Base-by-base conservation (phyloP, 2,113 vertebrate species). In the Sinocyclocheilus grahami region DNA sequence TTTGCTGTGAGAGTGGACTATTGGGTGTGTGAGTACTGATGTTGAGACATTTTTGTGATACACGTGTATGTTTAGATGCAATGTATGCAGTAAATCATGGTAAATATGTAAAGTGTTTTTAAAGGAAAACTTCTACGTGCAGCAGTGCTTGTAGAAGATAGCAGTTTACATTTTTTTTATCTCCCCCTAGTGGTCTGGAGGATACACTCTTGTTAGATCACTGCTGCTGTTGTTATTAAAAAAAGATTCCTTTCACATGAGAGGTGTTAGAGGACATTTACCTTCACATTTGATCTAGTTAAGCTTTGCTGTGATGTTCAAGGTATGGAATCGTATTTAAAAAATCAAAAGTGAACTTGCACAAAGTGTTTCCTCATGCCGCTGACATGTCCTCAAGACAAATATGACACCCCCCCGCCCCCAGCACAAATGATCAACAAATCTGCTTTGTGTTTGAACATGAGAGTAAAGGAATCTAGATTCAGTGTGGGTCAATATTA, bases 41-140 rank as follows among this genome's bases (percentile, higher is more conserved):
- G 53, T 79, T 63, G 83, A 85, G 62, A n/a, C 85, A 53, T 67
- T 78, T 82, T 83, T 90, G 86, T 55, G 87, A 63, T 90, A 90
- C 60, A 83, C 88, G 42, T 82, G 27, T 84, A 86, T 85, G 87
- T 46, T 33, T 90, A 87, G 85, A 92, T 88, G 37, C 80, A 86
- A 86, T 55, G 82, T 72, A 84, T 91, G 90, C 88, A 92, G 89
- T 91, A 90, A 87, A 55, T 84, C 39, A 42, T 80, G 85, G 42
- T 85, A 55, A 87, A 67, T 76, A 78, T 63, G 77, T 83, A 82
- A 84, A 48, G 48, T 86, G 84, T 85, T 80, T 86, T 81, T 33
- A 55, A 74, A 83, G 42, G 33, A 55, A 51, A 62, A 80, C 72
- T 13, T 42, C 9, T 46, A 39, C n/a, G 18, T 74, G 30, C 58